phyloP scores from a whole-genome alignment of 2,113 vertebrate genomes.

The Sprattus sprattus region DNA sequence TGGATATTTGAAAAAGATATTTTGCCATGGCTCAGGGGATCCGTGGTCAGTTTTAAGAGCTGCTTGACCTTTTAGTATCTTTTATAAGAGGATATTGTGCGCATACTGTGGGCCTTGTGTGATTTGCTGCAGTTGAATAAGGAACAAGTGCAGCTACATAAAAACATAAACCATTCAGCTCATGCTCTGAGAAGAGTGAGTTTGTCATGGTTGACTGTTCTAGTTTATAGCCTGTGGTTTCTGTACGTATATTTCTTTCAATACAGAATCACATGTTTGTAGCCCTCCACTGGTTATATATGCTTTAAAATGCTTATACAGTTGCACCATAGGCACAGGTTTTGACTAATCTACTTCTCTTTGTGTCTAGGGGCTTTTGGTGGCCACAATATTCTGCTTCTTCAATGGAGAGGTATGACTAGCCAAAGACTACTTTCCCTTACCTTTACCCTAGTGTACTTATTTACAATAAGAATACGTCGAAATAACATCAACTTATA shows the following conservation, averaged over 20 bases:
- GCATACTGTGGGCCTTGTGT: background rate
- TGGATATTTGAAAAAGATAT: too few relatives aligned
- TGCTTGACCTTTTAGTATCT: background rate
- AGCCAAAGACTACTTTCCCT: background rate
- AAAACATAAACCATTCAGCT: background rate
- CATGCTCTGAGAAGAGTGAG: background rate
- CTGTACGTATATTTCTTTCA: background rate
- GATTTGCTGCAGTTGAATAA: background rate
- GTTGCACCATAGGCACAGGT: too few relatives aligned
- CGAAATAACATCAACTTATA: background rate
- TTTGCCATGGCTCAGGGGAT: background rate
- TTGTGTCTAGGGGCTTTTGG: conserved; percentile 60
- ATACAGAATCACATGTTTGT: background rate
- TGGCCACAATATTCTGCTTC: conserved; percentile 72
- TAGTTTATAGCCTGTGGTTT: background rate
- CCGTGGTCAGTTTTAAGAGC: background rate
- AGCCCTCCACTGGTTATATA: background rate
- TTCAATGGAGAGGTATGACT: conserved; percentile 68
- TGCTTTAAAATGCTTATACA: background rate
- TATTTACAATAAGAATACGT: background rate
- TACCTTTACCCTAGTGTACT: background rate
- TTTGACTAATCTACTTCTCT: background rate
- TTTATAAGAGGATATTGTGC: too few relatives aligned
- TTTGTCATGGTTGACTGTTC: too few relatives aligned
- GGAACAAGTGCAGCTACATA: background rate